A percentile compares a stretch with the other conserved stretches of the same genome.
Conservation (phyloP, 2,888 invertebrate species). For the Tinea semifulvella region DNA sequence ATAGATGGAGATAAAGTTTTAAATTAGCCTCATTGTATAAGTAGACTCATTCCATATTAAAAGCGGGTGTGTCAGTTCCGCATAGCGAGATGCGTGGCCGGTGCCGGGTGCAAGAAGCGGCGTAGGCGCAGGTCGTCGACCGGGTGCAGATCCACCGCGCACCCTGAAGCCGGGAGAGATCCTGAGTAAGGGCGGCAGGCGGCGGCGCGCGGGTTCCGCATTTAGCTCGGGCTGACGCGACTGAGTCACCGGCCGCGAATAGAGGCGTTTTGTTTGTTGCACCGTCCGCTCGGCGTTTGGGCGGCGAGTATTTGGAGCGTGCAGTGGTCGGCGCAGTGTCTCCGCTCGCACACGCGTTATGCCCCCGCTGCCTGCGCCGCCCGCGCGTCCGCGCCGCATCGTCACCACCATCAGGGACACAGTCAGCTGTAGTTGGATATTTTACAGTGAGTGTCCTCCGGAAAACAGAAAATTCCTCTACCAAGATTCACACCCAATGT, state of each 20-base stretch:
- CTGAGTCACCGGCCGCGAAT: slow-evolving; percentile 63
- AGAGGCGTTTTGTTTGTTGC: slow-evolving; percentile 63
- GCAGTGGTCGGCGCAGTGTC: slow-evolving; percentile 54
- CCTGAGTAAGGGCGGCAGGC: slow-evolving; percentile 57
- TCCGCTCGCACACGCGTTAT: slow-evolving; percentile 48
- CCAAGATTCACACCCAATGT: background rate
- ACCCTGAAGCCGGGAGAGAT: slow-evolving; percentile 44
- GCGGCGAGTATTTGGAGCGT: slow-evolving; percentile 16
- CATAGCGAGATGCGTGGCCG: slow-evolving; percentile 19
- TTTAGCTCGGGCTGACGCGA: slow-evolving; percentile 61
- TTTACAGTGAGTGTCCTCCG: slow-evolving; percentile 71
- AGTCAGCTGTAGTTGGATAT: slow-evolving; percentile 79
- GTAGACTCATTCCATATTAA: slow-evolving; percentile 17
- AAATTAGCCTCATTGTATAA: slow-evolving; percentile 10
- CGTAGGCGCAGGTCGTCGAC: slow-evolving; percentile 61
- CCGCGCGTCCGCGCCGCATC: slow-evolving; percentile 51
- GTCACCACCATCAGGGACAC: slow-evolving; percentile 71
- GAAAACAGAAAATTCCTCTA: too few relatives aligned
- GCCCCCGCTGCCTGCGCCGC: slow-evolving; percentile 56
- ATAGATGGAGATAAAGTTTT: too few relatives aligned
- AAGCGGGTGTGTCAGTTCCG: slow-evolving; percentile 12
- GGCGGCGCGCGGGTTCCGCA: slow-evolving; percentile 53
- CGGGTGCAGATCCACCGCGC: slow-evolving; percentile 51
- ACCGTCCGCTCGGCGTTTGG: slow-evolving; percentile 50
- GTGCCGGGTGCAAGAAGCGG: slow-evolving; percentile 43